Percentiles rank a stretch among this genome's conserved stretches.
Evolutionary conservation across 2,113 vertebrate species (phyloP).

Genomic region (Pavo muticus): DNA sequence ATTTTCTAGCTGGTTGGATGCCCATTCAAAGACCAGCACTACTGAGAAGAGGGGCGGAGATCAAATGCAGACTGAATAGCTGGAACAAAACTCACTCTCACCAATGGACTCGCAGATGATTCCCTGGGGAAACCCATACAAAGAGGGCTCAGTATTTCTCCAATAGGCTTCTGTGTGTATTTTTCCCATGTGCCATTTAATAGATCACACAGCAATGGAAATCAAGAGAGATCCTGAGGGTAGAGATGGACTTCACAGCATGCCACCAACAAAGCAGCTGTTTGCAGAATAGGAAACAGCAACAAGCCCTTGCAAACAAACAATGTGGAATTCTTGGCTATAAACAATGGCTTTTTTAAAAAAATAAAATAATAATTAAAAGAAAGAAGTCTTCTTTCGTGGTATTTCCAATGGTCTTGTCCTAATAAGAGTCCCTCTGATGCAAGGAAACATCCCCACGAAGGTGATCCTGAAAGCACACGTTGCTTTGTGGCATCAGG

Average conservation of each 20-base stretch:
- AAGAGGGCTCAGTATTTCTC: background rate
- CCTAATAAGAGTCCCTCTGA: background rate
- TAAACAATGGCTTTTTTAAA: background rate
- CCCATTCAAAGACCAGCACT: background rate
- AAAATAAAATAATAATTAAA: background rate
- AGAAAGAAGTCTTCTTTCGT: background rate
- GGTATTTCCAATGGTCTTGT: background rate
- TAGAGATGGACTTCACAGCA: slow-evolving; percentile 36
- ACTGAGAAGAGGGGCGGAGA: background rate
- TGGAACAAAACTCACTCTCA: background rate
- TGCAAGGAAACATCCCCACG: background rate
- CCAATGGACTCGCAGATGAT: background rate
- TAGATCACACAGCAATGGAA: background rate
- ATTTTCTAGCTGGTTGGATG: background rate
- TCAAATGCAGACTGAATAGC: slow-evolving; percentile 31
- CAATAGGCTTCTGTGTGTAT: background rate
- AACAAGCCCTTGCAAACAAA: background rate
- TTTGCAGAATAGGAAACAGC: slow-evolving; percentile 24
- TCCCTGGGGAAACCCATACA: background rate
- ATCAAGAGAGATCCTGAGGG: slow-evolving; percentile 59
- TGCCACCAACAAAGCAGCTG: slow-evolving; percentile 50
- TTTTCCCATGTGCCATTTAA: slow-evolving; percentile 31
- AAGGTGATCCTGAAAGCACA: background rate
- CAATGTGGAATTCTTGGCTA: slow-evolving; percentile 23
- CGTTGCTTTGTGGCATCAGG: accelerated